Evolutionary conservation across 2,888 invertebrate genomes (phyloP).

Genomic region (Neocrepidodera transversa): DNA sequence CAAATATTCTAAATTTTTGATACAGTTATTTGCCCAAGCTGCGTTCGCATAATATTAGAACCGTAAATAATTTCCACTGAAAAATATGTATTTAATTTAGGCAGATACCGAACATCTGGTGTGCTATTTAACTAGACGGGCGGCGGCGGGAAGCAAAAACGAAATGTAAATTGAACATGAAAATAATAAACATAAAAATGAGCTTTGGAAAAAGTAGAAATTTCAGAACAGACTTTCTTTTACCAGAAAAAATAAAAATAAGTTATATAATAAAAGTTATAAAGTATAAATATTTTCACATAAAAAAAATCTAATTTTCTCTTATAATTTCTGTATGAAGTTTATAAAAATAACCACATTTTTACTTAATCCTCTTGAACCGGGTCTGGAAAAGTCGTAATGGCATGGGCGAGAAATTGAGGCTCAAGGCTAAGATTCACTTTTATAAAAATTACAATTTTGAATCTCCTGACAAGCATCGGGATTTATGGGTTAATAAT

Average conservation of each 20-base stretch:
- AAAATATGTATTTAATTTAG: constrained; percentile 40
- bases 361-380: not conserved
- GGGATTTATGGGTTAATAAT: constrained; percentile 23
- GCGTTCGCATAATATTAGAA: constrained; percentile 29
- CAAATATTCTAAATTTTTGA: constrained; percentile 7
- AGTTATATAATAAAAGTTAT: too few relatives aligned
- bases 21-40: constrained; percentile 10
- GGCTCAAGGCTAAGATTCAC: constrained; percentile 19
- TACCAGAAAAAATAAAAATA: not conserved
- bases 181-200: constrained; percentile 5
- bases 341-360: too few relatives aligned
- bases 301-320: too few relatives aligned
- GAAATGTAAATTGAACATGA: constrained; percentile 30
- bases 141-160: constrained; percentile 20
- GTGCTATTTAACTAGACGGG: constrained; percentile 28
- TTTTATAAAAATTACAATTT: constrained; percentile 26
- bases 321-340: too few relatives aligned
- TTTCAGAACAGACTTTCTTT: not conserved
- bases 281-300: too few relatives aligned
- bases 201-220: constrained; percentile 1
- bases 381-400: constrained; percentile 6
- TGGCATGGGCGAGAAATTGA: constrained; percentile 4
- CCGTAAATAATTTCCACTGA: constrained; percentile 37
- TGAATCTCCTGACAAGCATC: constrained; percentile 14
- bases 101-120: constrained; percentile 38